phyloP scores from a whole-genome alignment of 2,797 vertebrate genomes.

The Pitangus sulphuratus region DNA sequence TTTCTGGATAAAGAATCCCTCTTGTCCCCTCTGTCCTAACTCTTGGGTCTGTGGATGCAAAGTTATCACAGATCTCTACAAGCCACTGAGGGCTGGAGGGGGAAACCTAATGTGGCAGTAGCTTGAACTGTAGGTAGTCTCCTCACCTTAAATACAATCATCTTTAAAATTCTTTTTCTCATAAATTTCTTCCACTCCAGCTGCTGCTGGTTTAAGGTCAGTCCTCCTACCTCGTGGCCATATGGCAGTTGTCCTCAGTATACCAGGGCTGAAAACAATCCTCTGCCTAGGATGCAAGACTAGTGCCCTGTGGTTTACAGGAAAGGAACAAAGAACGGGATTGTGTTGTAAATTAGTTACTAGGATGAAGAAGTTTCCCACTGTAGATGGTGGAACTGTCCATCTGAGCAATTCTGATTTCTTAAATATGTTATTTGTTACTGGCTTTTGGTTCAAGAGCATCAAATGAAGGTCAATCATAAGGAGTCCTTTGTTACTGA shows the following conservation, averaged over 20 bases:
- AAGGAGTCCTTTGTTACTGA: neutral
- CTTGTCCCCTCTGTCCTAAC: neutral
- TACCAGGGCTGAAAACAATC: neutral
- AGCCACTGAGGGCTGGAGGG: neutral
- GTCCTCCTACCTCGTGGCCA: neutral
- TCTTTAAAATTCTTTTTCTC: neutral
- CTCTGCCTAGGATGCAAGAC: neutral
- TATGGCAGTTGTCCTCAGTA: neutral
- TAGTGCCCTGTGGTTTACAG: neutral
- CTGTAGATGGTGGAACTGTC: neutral
- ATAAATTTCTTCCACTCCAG: neutral
- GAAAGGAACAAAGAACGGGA: neutral
- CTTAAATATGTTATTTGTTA: neutral
- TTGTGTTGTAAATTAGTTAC: neutral
- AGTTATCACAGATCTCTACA: neutral
- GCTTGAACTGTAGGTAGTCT: neutral
- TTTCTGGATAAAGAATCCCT: neutral
- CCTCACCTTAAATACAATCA: neutral
- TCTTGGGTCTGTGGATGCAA: neutral
- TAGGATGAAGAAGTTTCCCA: neutral
- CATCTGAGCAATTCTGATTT: neutral
- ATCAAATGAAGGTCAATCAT: neutral
- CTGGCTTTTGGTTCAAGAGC: neutral
- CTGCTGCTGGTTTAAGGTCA: neutral
- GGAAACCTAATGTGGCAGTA: neutral